These are phyloP conservation scores for Cololabis saira DNA, from an alignment of 2,113 vertebrate genomes.

Conservation along the genomic window DNA sequence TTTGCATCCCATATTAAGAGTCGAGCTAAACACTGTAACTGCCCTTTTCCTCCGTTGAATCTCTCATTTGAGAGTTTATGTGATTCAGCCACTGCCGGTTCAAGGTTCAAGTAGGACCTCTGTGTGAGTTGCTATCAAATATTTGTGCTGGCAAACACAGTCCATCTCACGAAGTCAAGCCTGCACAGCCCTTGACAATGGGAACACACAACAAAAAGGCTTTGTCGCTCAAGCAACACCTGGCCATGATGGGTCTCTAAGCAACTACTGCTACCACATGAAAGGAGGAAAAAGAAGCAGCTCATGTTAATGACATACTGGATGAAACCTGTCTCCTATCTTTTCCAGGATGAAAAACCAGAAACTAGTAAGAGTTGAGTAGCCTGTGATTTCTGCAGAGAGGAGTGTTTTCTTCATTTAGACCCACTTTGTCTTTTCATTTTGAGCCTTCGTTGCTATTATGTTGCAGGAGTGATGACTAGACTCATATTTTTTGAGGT, in stretches of 20 bases:
- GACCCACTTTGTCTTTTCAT: neutral
- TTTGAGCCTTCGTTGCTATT: neutral
- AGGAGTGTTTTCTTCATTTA: constrained; percentile 5
- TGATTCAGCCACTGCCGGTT: neutral
- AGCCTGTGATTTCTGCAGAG: constrained; percentile 9
- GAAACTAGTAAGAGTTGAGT: neutral
- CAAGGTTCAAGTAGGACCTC: constrained; percentile 19
- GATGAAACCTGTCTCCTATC: constrained; percentile 12
- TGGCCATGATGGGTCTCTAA: constrained; percentile 64
- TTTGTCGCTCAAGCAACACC: constrained; percentile 51
- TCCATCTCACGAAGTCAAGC: constrained; percentile 1
- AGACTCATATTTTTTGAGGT: neutral
- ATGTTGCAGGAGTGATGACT: neutral
- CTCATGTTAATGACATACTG: constrained; percentile 33
- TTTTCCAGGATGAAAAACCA: neutral
- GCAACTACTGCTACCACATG: constrained; percentile 60
- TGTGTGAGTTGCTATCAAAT: constrained; percentile 2
- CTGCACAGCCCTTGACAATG: constrained; percentile 18
- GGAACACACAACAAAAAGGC: constrained; percentile 34
- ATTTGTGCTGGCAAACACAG: constrained; percentile 24
- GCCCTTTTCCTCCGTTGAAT: neutral
- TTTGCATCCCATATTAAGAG: constrained; percentile 14
- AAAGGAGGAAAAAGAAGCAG: constrained; percentile 34
- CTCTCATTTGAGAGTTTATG: neutral
- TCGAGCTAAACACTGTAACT: constrained; percentile 16